Percentiles rank a stretch among this genome's conserved stretches.
phyloP scores from a whole-genome alignment of 1,140 invertebrate species.

The Amphibalanus amphitrite region DNA sequence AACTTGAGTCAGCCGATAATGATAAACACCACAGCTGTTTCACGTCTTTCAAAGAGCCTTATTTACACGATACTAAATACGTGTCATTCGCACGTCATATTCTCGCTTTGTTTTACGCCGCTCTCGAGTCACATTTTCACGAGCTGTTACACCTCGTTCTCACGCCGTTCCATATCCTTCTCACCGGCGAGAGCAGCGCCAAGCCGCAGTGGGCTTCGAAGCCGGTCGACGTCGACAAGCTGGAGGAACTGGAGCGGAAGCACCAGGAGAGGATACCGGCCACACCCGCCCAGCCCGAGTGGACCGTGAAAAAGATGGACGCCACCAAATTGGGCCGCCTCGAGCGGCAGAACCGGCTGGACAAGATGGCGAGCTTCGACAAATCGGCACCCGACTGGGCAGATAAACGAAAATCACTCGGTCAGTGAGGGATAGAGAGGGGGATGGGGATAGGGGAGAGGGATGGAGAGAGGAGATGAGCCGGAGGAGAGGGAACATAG shows the following conservation, averaged over 20 bases:
- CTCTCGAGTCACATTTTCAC: no score
- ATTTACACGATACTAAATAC: no score
- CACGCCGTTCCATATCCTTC: no score
- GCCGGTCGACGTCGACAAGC: background rate
- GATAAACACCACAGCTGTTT: no score
- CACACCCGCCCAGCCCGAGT: background rate
- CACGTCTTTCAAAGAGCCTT: no score
- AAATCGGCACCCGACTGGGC: background rate
- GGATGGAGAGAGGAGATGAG: no score
- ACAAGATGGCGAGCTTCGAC: conserved; percentile 2
- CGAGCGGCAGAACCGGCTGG: background rate
- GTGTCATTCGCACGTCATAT: no score
- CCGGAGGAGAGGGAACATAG: no score
- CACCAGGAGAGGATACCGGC: background rate
- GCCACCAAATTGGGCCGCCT: background rate
- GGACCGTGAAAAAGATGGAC: conserved; percentile 3
- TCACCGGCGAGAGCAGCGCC: background rate
- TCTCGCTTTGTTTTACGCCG: no score
- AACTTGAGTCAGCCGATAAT: no score
- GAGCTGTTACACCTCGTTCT: no score
- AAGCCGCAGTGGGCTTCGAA: background rate
- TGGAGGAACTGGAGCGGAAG: background rate
- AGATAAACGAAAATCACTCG: background rate
- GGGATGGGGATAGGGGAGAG: no score
- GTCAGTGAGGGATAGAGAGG: background rate